phyloP scores from a whole-genome alignment of 1,140 invertebrate genomes.

The Drepana arcuata region DNA sequence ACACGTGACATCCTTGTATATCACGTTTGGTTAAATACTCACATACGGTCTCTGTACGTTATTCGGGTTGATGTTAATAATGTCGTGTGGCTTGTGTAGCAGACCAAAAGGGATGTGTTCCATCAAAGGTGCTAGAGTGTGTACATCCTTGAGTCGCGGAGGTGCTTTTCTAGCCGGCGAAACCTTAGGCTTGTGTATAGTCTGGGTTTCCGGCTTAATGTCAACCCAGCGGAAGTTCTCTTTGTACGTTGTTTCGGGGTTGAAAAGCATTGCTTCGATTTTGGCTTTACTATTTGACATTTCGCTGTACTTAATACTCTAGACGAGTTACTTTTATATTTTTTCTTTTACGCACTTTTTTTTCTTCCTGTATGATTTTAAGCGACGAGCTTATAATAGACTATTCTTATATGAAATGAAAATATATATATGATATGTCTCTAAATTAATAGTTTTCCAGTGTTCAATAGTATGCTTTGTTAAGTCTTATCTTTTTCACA shows the following conservation, averaged over 20 bases:
- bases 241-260: slow-evolving; percentile 28
- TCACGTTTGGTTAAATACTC: too few species aligned
- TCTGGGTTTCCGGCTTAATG: slow-evolving; percentile 15
- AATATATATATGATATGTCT: too few species aligned
- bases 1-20: too few species aligned
- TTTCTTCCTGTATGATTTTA: too few species aligned
- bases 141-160: slow-evolving; percentile 19
- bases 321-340: too few species aligned
- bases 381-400: too few species aligned
- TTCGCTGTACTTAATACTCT: too few species aligned
- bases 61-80: slow-evolving; percentile 29
- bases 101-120: slow-evolving; percentile 25
- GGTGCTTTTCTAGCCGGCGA: neutral
- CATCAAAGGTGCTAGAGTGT: slow-evolving; percentile 22
- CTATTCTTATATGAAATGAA: too few species aligned
- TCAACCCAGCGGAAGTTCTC: slow-evolving; percentile 22
- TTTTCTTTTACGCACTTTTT: too few species aligned
- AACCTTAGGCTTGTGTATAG: slow-evolving; percentile 18
- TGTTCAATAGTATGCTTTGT: too few species aligned
- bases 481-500: too few species aligned
- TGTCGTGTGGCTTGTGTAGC: slow-evolving; percentile 21
- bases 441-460: too few species aligned
- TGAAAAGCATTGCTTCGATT: slow-evolving; percentile 31
- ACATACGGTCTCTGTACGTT: slow-evolving; percentile 25
- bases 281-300: slow-evolving; percentile 16